Evolutionary conservation across 2,113 vertebrate genomes (phyloP).

Genomic region (Cynoglossus semilaevis): DNA sequence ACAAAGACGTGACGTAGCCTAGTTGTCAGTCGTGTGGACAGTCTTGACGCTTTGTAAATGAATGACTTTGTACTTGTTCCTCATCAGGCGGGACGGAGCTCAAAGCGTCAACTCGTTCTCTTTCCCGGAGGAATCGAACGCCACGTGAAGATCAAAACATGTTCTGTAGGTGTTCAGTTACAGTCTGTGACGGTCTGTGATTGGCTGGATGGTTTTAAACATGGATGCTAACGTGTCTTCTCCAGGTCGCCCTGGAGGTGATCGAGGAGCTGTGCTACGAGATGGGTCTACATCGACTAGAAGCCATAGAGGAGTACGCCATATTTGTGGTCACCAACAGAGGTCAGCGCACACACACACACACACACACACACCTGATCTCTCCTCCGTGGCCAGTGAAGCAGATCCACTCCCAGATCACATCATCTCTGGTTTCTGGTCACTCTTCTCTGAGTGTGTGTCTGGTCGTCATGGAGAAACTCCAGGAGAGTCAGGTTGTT

Average conservation of each 20-base stretch:
- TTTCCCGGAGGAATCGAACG: conserved; percentile 91
- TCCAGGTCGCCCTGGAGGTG: conserved; percentile 88
- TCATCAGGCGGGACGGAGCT: conserved; percentile 89
- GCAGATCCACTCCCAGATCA: conserved; percentile 33
- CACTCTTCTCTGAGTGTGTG: conserved; percentile 6
- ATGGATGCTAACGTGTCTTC: conserved; percentile 17
- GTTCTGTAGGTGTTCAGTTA: conserved; percentile 79
- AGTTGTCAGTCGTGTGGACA: not conserved
- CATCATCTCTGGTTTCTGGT: conserved; percentile 34
- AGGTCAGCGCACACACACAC: conserved; percentile 69
- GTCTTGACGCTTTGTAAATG: not conserved
- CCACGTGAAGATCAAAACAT: conserved; percentile 94
- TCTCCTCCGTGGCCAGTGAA: not conserved
- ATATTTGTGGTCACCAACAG: conserved; percentile 86
- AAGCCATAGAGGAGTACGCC: conserved; percentile 88
- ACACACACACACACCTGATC: conserved; percentile 9
- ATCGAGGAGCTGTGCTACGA: conserved; percentile 91
- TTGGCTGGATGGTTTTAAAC: not conserved
- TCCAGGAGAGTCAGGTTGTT: not conserved
- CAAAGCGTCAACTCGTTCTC: conserved; percentile 94
- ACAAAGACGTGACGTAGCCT: no score
- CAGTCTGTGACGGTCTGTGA: not conserved
- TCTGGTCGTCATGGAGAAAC: not conserved
- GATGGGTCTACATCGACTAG: conserved; percentile 85
- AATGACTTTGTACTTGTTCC: conserved; percentile 10